These are phyloP conservation scores for Agrochola circellaris DNA, from an alignment of 2,888 invertebrate genomes.

Conservation along the genomic window DNA sequence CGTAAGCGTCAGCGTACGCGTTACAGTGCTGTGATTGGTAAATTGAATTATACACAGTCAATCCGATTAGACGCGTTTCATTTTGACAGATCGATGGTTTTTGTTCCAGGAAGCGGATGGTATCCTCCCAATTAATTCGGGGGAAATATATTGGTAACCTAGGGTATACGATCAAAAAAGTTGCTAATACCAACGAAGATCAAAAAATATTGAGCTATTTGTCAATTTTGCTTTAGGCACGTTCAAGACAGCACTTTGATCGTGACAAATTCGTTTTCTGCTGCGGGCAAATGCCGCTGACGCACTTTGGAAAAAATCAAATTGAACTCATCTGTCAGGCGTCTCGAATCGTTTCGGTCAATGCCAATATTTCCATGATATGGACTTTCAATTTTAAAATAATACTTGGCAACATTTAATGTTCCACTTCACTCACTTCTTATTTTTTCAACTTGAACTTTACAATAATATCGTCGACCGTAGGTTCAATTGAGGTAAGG, in stretches of 20 bases:
- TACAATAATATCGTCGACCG: not conserved
- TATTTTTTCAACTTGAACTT: not conserved
- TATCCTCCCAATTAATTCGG: not conserved
- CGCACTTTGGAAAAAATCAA: not conserved
- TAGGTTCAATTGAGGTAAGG: too few relatives aligned
- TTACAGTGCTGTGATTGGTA: not conserved
- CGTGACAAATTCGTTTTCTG: not conserved
- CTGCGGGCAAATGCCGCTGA: not conserved
- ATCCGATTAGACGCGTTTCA: not conserved
- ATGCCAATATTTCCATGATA: not conserved
- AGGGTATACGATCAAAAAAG: not conserved
- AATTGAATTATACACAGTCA: not conserved
- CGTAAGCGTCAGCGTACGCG: too few relatives aligned
- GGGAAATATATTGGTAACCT: too few relatives aligned
- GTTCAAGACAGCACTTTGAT: not conserved
- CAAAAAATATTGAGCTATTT: not conserved
- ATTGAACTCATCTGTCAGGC: not conserved
- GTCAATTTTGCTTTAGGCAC: constrained; percentile 1
- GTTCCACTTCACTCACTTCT: not conserved
- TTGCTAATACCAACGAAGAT: not conserved
- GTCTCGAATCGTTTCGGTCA: not conserved
- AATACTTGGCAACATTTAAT: not conserved
- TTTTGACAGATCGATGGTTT: not conserved
- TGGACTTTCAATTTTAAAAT: not conserved
- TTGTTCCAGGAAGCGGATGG: not conserved